phyloP scores from a whole-genome alignment of 2,113 vertebrate species.

The Heterotis niloticus region DNA sequence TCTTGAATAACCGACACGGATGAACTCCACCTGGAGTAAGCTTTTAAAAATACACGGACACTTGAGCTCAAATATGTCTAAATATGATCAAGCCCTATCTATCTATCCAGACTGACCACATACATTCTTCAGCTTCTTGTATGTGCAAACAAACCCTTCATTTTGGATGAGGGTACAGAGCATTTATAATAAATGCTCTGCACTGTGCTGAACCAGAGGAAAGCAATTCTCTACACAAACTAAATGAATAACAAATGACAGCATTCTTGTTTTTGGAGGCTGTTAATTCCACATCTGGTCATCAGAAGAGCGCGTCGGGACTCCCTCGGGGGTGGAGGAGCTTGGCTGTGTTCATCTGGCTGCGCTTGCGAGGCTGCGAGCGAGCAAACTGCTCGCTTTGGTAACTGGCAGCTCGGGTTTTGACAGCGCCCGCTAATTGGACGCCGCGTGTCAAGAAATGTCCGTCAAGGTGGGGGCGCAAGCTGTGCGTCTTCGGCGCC shows the following conservation, averaged over 20 bases:
- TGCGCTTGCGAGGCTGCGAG: too few relatives aligned
- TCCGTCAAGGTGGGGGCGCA: neutral
- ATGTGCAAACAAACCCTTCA: neutral
- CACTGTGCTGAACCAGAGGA: neutral
- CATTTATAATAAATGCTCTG: neutral
- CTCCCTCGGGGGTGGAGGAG: neutral
- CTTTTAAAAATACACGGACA: too few relatives aligned
- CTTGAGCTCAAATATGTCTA: too few relatives aligned
- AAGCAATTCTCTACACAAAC: neutral
- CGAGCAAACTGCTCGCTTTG: neutral
- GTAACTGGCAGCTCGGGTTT: neutral
- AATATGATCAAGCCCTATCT: neutral
- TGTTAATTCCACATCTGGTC: slow-evolving; percentile 11
- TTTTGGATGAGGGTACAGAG: neutral
- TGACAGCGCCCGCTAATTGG: neutral
- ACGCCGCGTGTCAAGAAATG: neutral
- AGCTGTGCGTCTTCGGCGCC: neutral
- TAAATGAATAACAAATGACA: slow-evolving; percentile 2
- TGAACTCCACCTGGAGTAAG: too few relatives aligned
- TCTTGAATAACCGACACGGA: too few relatives aligned
- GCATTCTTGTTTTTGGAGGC: neutral
- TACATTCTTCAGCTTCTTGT: too few relatives aligned
- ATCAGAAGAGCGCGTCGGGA: neutral
- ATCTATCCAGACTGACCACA: too few relatives aligned
- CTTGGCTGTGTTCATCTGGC: neutral